These are phyloP conservation scores for Hyppa rectilinea DNA, from an alignment of 2,888 invertebrate genomes.

Conservation along the genomic window DNA sequence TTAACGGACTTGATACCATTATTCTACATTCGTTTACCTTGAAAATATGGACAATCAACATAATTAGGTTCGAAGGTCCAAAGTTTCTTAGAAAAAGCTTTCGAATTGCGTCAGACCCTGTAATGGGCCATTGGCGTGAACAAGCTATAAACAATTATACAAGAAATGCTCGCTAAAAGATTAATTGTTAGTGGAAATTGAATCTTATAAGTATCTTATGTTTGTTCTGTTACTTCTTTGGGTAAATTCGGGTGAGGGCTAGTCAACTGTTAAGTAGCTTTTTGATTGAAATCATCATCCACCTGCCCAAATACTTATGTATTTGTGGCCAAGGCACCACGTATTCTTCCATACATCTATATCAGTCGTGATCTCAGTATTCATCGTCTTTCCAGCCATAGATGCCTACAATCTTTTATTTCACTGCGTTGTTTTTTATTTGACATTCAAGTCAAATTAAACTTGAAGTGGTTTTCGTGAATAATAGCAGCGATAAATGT, in stretches of 20 bases:
- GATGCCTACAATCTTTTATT: conserved; percentile 5
- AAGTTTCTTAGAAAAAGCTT: conserved; percentile 47
- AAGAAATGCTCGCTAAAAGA: background rate
- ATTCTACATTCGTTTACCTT: conserved; percentile 44
- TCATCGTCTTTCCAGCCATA: background rate
- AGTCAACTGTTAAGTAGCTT: no score
- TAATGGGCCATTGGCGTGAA: conserved; percentile 16
- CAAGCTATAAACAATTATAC: background rate
- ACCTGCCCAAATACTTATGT: no score
- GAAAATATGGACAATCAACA: conserved; percentile 40
- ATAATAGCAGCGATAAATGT: conserved; percentile 26
- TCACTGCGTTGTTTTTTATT: background rate
- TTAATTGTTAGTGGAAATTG: background rate
- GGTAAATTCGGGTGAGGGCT: background rate
- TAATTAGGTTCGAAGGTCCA: conserved; percentile 40
- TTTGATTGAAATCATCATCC: background rate
- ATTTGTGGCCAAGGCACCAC: background rate
- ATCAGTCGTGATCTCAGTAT: no score
- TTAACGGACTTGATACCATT: conserved; percentile 23
- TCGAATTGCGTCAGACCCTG: conserved; percentile 31
- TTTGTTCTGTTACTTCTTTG: background rate
- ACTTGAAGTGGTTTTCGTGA: conserved; percentile 15
- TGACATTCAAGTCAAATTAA: conserved; percentile 27
- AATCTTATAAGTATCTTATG: background rate
- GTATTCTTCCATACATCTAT: background rate